Evolutionary conservation across 2,113 vertebrate species (phyloP).

Genomic region (Marmota flaviventris): DNA sequence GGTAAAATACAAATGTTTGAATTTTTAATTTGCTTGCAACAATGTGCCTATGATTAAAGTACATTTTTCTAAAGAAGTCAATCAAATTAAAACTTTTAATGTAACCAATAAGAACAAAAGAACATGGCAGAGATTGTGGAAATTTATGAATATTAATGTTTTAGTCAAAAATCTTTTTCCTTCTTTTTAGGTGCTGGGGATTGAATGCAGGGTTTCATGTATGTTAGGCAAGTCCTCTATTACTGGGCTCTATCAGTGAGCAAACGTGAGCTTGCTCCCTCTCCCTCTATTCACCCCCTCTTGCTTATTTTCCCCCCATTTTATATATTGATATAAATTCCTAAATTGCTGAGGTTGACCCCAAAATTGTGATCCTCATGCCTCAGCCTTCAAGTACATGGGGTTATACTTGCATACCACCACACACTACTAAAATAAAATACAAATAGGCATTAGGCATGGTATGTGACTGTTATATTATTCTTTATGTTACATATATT

Average conservation of each 20-base stretch:
- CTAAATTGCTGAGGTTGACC: no score
- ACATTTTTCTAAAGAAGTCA: conserved; percentile 33
- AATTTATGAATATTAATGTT: background rate
- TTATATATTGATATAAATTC: no score
- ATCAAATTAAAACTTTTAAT: conserved; percentile 60
- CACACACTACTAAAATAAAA: conserved; percentile 32
- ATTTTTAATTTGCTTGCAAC: conserved; percentile 40
- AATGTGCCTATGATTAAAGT: background rate
- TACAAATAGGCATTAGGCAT: background rate
- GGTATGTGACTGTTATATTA: background rate
- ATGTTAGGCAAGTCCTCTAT: no score
- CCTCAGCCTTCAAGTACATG: no score
- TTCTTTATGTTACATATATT: background rate
- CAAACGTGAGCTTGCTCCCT: no score
- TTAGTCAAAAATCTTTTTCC: conserved; percentile 14
- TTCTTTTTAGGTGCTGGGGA: no score
- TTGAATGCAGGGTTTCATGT: no score
- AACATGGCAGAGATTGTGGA: background rate
- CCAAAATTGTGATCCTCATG: no score
- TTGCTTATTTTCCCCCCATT: no score
- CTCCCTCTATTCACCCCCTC: no score
- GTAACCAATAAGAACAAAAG: background rate
- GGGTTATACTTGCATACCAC: no score
- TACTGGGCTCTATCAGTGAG: no score
- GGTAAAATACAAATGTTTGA: background rate